Percentiles rank a stretch among this genome's conserved stretches.
Evolutionary conservation across 2,888 invertebrate genomes (phyloP).

Genomic region (Drosophila phalerata): DNA sequence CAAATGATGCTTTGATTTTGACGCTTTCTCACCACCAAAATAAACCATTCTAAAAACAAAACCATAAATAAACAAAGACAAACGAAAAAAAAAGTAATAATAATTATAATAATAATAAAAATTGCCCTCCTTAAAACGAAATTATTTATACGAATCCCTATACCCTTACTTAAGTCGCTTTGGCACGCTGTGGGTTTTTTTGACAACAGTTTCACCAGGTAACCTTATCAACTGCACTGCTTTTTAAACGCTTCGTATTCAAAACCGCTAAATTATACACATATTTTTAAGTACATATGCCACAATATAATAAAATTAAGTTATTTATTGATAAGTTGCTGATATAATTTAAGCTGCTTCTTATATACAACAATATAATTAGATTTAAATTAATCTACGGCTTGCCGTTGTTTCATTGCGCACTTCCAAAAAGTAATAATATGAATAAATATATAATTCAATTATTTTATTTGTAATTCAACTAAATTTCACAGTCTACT

Average conservation of each 20-base stretch:
- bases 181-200: slow-evolving; percentile 89
- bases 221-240: slow-evolving; percentile 89
- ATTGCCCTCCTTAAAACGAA: slow-evolving; percentile 42
- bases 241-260: slow-evolving; percentile 81
- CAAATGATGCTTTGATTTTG: slow-evolving; percentile 72
- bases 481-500: not conserved
- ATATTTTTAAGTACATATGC: slow-evolving; percentile 36
- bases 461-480: not conserved
- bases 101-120: slow-evolving; percentile 14
- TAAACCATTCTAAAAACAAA: slow-evolving; percentile 37
- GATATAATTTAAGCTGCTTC: slow-evolving; percentile 49
- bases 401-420: slow-evolving; percentile 31
- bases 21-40: slow-evolving; percentile 45
- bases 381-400: slow-evolving; percentile 14
- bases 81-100: slow-evolving; percentile 17
- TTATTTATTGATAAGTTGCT: slow-evolving; percentile 54
- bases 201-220: slow-evolving; percentile 87
- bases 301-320: slow-evolving; percentile 12
- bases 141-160: slow-evolving; percentile 52
- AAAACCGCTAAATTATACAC: slow-evolving; percentile 49
- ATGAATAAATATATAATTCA: not conserved
- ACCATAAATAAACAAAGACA: slow-evolving; percentile 28
- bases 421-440: not conserved
- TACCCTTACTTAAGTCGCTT: slow-evolving; percentile 86
- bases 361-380: slow-evolving; percentile 7